phyloP scores from a whole-genome alignment of 2,113 vertebrate species.

The Miniopterus natalensis region DNA sequence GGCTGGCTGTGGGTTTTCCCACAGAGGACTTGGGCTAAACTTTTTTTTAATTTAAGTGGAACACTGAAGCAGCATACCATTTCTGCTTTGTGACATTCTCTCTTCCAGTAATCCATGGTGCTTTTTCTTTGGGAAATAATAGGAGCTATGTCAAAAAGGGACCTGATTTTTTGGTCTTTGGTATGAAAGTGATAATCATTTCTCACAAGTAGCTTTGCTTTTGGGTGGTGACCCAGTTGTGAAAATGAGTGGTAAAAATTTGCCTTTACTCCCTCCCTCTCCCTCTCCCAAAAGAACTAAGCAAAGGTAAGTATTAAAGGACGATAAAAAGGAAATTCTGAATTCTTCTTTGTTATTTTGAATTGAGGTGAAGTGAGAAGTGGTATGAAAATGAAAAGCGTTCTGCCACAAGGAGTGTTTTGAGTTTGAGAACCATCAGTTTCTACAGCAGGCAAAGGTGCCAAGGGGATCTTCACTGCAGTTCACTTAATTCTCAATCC shows the following conservation, averaged over 20 bases:
- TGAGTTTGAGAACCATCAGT: background rate
- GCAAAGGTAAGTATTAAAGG: background rate
- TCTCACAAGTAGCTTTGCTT: background rate
- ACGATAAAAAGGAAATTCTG: background rate
- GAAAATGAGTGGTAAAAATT: background rate
- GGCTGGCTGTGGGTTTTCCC: background rate
- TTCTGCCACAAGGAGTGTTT: background rate
- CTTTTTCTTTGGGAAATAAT: background rate
- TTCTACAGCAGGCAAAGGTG: background rate
- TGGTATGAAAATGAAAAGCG: background rate
- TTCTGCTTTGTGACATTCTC: background rate
- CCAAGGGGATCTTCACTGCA: background rate
- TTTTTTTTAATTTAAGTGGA: background rate
- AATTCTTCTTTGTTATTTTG: background rate
- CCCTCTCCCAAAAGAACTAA: background rate
- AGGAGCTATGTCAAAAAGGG: background rate
- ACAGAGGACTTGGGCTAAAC: background rate
- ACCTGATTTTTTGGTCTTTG: background rate
- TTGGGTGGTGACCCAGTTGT: background rate
- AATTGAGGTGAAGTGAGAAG: background rate
- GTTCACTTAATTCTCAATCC: background rate
- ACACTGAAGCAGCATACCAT: background rate
- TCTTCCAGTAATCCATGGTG: background rate
- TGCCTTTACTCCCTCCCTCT: background rate
- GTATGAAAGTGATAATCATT: background rate